Conservation (phyloP, 2,113 vertebrate genomes). For the Dissostichus mawsoni region DNA sequence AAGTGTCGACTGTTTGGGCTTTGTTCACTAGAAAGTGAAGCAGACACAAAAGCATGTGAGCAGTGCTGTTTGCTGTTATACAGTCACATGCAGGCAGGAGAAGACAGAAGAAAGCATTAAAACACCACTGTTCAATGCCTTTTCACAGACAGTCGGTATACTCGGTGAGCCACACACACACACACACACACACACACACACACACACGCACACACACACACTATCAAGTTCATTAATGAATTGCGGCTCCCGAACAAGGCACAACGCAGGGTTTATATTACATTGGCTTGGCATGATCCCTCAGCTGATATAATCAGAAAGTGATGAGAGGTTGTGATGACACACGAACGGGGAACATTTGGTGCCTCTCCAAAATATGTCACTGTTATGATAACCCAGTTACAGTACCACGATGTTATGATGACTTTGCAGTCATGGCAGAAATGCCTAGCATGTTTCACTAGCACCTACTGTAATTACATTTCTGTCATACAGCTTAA, state of each 20-base stretch:
- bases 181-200: neutral
- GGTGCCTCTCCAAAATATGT: slow-evolving; percentile 74
- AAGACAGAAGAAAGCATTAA: slow-evolving; percentile 54
- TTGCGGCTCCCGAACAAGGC: slow-evolving; percentile 54
- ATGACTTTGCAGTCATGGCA: slow-evolving; percentile 54
- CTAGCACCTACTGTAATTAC: neutral
- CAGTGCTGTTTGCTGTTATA: slow-evolving; percentile 21
- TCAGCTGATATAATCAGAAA: slow-evolving; percentile 71
- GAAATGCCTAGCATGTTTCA: slow-evolving; percentile 26
- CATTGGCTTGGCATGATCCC: slow-evolving; percentile 56
- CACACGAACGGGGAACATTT: slow-evolving; percentile 70
- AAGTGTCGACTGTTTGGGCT: slow-evolving; percentile 22
- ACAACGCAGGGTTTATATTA: slow-evolving; percentile 65
- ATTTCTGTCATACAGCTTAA: neutral
- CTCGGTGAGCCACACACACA: slow-evolving; percentile 28
- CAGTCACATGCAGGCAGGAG: slow-evolving; percentile 16
- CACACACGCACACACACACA: neutral
- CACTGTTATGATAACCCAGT: slow-evolving; percentile 70
- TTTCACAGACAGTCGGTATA: slow-evolving; percentile 45
- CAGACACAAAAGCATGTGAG: slow-evolving; percentile 17
- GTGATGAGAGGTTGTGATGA: slow-evolving; percentile 75
- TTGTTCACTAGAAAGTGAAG: slow-evolving; percentile 20
- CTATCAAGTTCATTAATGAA: slow-evolving; percentile 73
- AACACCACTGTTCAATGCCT: slow-evolving; percentile 44
- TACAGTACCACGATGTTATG: slow-evolving; percentile 34